Base-by-base conservation (phyloP, 2,888 invertebrate species). In the Andrena haemorrhoa region DNA sequence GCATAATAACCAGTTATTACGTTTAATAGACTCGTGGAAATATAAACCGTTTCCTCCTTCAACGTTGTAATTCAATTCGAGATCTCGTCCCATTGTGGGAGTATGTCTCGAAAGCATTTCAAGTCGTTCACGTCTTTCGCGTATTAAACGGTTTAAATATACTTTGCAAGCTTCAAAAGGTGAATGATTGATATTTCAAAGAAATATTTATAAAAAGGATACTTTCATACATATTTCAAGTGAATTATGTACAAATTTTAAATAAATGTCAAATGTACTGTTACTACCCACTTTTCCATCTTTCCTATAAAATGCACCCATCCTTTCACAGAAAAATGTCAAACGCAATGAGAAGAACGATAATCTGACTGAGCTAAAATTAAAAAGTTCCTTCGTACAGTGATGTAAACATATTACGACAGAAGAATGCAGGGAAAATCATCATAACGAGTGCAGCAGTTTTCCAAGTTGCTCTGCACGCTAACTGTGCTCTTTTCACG, bases 391-490 rank as follows among this genome's bases (percentile, higher is more conserved):
- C 20, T 26, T 26, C 12, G n/a, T 6, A n/a, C 20, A 2, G 26
- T n/a, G 74, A 74, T 60, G 76, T 64, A 65, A 65, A 73, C 76
- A 29, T 64, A 33, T 58, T 65, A 73, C 65, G 16, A 16, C 16
- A 16, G 74, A 49, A 31, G 56, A 79, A 81, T 58, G 68, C 47
- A 23, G 73, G n/a, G 49, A 64, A 58, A 68, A 68, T 58, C 58
- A 49, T 29, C 8, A 0, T 35, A 2, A 12, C 29, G 63, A 58
- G 23, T 53, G 53, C 33, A 81, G 47, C 65, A 65, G 65, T 53
- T 70, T 66, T 81, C 69, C 53, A 65, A 81, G 81, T 63, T 20
- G 12, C 58, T 56, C 68, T 68, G 60, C 58, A 20, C 58, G 82
- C 60, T 64, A 76, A 75, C 71, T 20, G 51, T 72, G 69, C 75